phyloP scores from a whole-genome alignment of 2,797 vertebrate species.

The Margarornis squamiger region DNA sequence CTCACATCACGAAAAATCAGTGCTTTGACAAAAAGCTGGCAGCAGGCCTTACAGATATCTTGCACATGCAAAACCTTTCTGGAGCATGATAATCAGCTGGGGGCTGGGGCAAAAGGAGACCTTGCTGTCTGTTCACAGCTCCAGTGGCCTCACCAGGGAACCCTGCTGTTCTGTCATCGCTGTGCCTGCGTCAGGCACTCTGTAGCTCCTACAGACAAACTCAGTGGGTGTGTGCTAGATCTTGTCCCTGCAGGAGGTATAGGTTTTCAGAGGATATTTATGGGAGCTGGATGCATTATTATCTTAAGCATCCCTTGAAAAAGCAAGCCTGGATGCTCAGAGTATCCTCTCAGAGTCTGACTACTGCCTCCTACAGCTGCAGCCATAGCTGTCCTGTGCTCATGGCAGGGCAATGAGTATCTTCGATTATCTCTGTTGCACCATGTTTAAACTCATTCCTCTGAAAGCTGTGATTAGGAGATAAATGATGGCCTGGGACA shows the following conservation, averaged over 20 bases:
- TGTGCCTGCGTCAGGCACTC: neutral
- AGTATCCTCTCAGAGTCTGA: neutral
- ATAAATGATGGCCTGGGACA: neutral
- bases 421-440: neutral
- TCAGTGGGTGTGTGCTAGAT: neutral
- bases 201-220: neutral
- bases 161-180: neutral
- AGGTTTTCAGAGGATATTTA: neutral
- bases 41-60: conserved; percentile 43
- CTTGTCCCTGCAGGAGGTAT: neutral
- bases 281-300: neutral
- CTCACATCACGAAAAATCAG: neutral
- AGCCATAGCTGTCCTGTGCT: neutral
- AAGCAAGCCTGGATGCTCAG: neutral
- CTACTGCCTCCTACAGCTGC: neutral
- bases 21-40: conserved; percentile 44
- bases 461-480: neutral
- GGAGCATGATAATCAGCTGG: conserved; percentile 22
- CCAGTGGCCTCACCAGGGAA: neutral
- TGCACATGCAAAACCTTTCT: conserved; percentile 18
- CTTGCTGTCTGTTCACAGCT: conserved; percentile 14
- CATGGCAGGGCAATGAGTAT: neutral
- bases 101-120: neutral
- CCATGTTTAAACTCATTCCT: neutral
- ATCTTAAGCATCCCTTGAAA: neutral